Base-by-base conservation (phyloP, 2,113 vertebrate species). In the Pseudorectes ferrugineus region DNA sequence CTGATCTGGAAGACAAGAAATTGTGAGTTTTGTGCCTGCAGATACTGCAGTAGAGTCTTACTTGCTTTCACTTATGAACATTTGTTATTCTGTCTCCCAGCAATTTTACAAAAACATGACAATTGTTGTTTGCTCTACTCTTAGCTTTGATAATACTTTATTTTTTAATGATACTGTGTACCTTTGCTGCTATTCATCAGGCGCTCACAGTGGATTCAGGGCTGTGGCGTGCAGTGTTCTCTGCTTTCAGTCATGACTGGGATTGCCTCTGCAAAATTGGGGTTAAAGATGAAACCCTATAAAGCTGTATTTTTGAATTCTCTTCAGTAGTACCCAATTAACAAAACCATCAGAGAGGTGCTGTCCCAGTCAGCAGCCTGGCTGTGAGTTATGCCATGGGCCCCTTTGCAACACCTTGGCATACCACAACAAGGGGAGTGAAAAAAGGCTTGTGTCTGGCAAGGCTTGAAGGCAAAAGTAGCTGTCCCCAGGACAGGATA, bases 161-260 rank as follows among this genome's bases (percentile, higher is more conserved):
- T 55, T 74, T 68, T 63, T 40, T 10, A 51, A 35, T n/a, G 21
- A 5, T 14, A 14, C 12, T 14, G n/a, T 67, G 33, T 35, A 29
- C 20, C 6, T 3, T 19, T n/a, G 16, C 16, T 76, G 58, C 28
- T 31, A 6, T 57, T 78, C 2, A 3, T 49, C 20, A 65, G 71
- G 25, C 0, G 1, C 26, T 28, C 8, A 8, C 5, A 8, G 31
- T 35, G 29, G 25, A 35, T 75, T 76, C 2, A 2, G 33, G 77
- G 29, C 42, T 77, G 5, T 42, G n/a, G 8, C 59, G 18, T 55
- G 35, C 15, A 36, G 25, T 18, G 31, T 52, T 4, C 26, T 74
- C 77, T 43, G 24, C 80, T 83, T 72, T 79, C 62, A 80, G 58
- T 40, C 54, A 31, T 42, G 45, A 29, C 45, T 57, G 70, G 17